Base-by-base conservation (phyloP, 2,797 vertebrate species). In the Buceros bicornis region DNA sequence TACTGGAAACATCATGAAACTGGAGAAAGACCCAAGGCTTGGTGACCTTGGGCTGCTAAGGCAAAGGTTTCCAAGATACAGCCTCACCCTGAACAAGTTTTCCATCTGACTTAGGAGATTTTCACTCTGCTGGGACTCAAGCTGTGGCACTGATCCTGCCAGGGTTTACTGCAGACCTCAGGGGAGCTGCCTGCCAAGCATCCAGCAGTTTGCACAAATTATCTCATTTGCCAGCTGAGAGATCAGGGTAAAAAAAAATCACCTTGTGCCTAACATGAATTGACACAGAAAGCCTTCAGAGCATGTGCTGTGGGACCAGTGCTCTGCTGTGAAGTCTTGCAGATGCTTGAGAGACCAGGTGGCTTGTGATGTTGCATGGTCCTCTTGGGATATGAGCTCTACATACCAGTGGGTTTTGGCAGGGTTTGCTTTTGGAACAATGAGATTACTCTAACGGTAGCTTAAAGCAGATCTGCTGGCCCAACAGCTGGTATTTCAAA, bases 131-230 rank as follows among this genome's bases (percentile, higher is more conserved):
- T 69, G 43, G 28, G n/a, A 43, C 24, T 71, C 10, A 20, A 61
- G 19, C 21, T 42, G 5, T 43, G 56, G 10, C 7, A 48, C 57
- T 58, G 48, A 65, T 70, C 22, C 35, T 77, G 47, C 51, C 47
- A 0, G 0, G 15, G 26, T 78, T 91, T 93, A 15, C 77, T 71
- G 48, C 57, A 78, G 56, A 35, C 16, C 3, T 2, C 53, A 0
- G 2, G 21, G 54, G 28, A 84, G n/a, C 58, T 66, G 60, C 35
- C 57, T 81, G 72, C 56, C 64, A 87, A 56, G 45, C 61, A 43
- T 22, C 25, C 56, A 88, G 74, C 50, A 37, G 47, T 53, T 65
- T 57, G 37, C 47, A 47, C 2, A 0, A 87, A 47, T 7, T 12
- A 11, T 26, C 62, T 81, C 51, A 35, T 78, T 71, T 91, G 11